Evolutionary conservation across 2,113 vertebrate species (phyloP).

Genomic region (Saguinus imperator): DNA sequence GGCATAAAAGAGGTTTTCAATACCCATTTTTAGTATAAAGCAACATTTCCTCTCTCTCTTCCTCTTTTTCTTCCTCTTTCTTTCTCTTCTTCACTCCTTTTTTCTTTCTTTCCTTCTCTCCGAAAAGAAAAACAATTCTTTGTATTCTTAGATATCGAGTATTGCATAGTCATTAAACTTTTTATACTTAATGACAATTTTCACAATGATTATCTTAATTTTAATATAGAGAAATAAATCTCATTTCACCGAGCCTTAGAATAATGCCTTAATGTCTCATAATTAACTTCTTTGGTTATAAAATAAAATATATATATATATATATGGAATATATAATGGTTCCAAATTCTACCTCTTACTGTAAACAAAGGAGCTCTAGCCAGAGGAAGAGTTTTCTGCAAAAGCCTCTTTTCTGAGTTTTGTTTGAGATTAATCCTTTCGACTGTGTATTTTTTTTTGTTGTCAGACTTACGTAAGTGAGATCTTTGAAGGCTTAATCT

Average conservation of each 20-base stretch:
- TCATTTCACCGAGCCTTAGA: not conserved
- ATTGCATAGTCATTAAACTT: not conserved
- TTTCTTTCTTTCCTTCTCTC: too few species aligned
- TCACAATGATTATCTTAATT: not conserved
- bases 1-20: too few species aligned
- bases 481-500: constrained; percentile 70
- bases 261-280: not conserved
- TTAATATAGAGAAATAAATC: not conserved
- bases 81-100: too few species aligned
- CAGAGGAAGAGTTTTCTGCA: constrained; percentile 52
- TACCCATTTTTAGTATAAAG: too few species aligned
- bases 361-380: constrained; percentile 66
- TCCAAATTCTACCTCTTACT: constrained; percentile 57
- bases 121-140: not conserved
- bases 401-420: constrained; percentile 57
- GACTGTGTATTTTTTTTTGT: constrained; percentile 63
- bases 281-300: not conserved
- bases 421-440: constrained; percentile 67
- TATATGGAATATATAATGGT: constrained; percentile 12
- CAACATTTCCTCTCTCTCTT: too few species aligned
- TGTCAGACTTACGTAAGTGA: constrained; percentile 70
- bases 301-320: not conserved
- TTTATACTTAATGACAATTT: not conserved
- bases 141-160: not conserved
- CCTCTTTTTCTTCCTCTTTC: too few species aligned